Base-by-base conservation (phyloP, 2,797 vertebrate genomes). In the Tympanoctomys barrerae region DNA sequence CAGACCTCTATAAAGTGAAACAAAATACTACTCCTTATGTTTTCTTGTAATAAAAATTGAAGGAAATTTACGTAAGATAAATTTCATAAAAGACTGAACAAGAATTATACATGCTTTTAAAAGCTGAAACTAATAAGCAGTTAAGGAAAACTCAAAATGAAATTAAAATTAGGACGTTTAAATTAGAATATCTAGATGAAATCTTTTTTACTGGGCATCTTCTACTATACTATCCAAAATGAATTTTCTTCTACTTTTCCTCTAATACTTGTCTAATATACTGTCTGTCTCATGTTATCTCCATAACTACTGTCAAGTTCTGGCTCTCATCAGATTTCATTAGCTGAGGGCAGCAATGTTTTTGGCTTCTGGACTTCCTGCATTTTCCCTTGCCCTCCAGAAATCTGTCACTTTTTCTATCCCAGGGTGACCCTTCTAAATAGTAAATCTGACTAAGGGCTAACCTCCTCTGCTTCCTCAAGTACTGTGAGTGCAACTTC, bases 131-230 rank as follows among this genome's bases (percentile, higher is more conserved):
- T 70, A 87, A 91, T 87, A 93, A 54, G 57, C 31, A 86, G 78
- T 0, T 68, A 18, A 96, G 26, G 11, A 87, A 96, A 96, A 96
- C 33, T 2, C n/a, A 92, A 94, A 92, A 28, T 64, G 33, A 96
- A 87, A 87, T 78, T 80, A 89, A 92, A 91, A 93, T 78, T 70
- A 77, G n/a, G 59, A 86, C 42, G 79, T 39, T 91, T 95, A 71
- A 75, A 36, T 78, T 9, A 91, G 26, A 62, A 9, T 7, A 46
- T 18, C 33, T 59, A 79, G 19, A 89, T 68, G 36, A 86, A 81
- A 78, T 39, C 14, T 77, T 91, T 71, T 73, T 84, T 54, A 49
- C 24, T 71, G 13, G 39, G 7, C 22, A 90, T 62, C 7, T 26
- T 90, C 39, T 52, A 89, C 85, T 11, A 62, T 4, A 84, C 4